A percentile compares a stretch with the other conserved stretches of the same genome.
Conservation (phyloP, 2,797 vertebrate genomes). For the Gambusia yucatana region DNA sequence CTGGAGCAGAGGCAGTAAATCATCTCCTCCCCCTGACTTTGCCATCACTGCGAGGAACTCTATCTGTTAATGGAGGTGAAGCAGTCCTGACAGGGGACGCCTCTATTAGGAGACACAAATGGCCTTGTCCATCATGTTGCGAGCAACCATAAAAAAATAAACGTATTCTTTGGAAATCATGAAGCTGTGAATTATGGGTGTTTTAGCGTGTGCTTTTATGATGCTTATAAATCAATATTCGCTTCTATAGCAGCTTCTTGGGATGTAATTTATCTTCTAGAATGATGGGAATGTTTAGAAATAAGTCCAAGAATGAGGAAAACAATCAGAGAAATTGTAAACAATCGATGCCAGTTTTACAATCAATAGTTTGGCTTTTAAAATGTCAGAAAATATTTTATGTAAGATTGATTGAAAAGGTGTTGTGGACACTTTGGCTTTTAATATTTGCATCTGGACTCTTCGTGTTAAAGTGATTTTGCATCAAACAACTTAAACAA, state of each 20-base stretch:
- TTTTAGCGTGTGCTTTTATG: neutral
- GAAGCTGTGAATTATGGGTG: slow-evolving; percentile 3
- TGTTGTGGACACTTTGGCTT: neutral
- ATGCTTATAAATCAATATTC: neutral
- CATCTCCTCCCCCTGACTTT: slow-evolving; percentile 68
- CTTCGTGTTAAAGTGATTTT: neutral
- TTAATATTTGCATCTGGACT: neutral
- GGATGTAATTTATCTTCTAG: neutral
- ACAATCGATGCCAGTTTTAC: neutral
- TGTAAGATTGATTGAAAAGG: neutral
- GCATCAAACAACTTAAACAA: neutral
- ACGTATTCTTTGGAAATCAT: neutral
- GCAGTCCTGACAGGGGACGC: slow-evolving; percentile 69
- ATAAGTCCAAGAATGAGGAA: neutral
- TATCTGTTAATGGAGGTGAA: slow-evolving; percentile 75
- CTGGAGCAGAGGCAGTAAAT: slow-evolving; percentile 75
- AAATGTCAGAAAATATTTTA: neutral
- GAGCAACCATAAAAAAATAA: slow-evolving; percentile 25
- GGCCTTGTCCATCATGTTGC: slow-evolving; percentile 56
- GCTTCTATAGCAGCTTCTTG: neutral
- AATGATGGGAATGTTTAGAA: neutral
- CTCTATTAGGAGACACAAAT: slow-evolving; percentile 72
- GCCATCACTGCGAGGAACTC: slow-evolving; percentile 62
- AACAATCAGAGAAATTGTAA: neutral
- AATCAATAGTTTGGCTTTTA: neutral